phyloP scores from a whole-genome alignment of 2,113 vertebrate species.

The Eclectus roratus region DNA sequence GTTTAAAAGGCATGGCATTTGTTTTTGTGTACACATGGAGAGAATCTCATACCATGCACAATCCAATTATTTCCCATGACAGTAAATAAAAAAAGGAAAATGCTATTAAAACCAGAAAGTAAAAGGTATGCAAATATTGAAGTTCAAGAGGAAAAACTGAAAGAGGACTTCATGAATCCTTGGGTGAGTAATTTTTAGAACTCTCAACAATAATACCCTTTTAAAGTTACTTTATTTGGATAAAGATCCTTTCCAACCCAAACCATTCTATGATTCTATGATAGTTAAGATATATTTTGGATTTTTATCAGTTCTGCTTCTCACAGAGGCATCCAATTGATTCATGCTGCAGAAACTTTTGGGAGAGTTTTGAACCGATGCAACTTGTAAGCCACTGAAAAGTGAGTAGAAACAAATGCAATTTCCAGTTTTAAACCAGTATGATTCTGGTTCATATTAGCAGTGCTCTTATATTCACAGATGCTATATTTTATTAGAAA shows the following conservation, averaged over 20 bases:
- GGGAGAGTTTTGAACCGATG: neutral
- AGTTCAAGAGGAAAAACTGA: neutral
- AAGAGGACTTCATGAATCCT: neutral
- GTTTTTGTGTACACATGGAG: neutral
- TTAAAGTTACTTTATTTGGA: neutral
- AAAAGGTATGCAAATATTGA: neutral
- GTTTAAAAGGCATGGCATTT: neutral
- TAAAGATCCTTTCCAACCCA: neutral
- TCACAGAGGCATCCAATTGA: neutral
- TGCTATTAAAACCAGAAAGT: neutral
- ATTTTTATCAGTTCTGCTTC: neutral
- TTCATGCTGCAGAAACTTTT: neutral
- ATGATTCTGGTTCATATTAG: neutral
- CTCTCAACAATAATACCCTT: neutral
- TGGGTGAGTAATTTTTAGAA: neutral
- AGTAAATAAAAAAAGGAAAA: neutral
- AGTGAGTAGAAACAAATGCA: neutral
- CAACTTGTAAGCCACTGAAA: neutral
- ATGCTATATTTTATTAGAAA: neutral
- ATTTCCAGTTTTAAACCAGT: neutral
- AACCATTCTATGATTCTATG: neutral
- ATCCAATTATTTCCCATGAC: neutral
- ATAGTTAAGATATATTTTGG: neutral
- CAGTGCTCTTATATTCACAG: neutral
- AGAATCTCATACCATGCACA: neutral